These are phyloP conservation scores for Prionailurus bengalensis DNA, from an alignment of 2,113 vertebrate species.

Conservation along the genomic window DNA sequence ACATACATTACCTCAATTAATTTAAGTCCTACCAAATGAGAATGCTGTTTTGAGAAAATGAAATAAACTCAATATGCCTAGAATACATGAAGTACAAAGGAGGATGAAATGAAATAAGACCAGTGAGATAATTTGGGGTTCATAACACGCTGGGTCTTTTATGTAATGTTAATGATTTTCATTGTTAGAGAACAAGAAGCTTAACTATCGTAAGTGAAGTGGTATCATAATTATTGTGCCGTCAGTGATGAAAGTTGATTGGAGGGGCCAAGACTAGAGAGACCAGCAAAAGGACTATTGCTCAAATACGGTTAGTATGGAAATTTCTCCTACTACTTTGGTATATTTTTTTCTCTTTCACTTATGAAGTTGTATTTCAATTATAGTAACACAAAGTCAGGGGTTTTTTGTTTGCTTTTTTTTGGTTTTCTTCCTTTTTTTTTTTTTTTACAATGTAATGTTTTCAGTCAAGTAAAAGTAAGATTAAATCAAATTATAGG, in stretches of 20 bases:
- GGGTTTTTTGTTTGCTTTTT: not conserved
- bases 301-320: not conserved
- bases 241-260: not conserved
- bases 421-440: not conserved
- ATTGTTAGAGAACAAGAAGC: not conserved
- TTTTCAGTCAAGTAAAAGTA: not conserved
- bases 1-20: not conserved
- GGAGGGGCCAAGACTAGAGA: not conserved
- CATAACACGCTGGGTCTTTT: not conserved
- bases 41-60: not conserved
- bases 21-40: not conserved
- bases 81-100: not conserved
- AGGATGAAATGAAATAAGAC: not conserved
- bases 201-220: not conserved
- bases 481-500: conserved; percentile 35
- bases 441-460: not conserved
- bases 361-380: not conserved
- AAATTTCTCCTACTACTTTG: not conserved
- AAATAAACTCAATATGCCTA: not conserved
- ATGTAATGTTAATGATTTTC: not conserved
- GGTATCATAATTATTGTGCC: not conserved
- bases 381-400: not conserved
- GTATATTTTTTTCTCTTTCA: not conserved
- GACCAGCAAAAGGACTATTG: not conserved
- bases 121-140: not conserved